Evolutionary conservation across 2,797 vertebrate genomes (phyloP).

Genomic region (Percopsis omiscomaycus): DNA sequence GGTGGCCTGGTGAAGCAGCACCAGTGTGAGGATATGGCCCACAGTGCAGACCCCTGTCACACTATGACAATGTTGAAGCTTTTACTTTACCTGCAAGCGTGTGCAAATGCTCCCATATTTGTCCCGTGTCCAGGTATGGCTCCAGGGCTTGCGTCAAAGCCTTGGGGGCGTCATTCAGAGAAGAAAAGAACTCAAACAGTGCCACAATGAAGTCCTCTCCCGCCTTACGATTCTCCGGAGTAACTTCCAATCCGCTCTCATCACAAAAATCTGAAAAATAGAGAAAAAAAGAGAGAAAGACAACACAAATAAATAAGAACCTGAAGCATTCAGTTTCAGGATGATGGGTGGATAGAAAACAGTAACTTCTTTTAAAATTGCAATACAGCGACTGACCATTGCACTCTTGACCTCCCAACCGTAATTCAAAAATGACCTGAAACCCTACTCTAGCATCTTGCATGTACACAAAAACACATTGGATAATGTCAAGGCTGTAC

Average conservation of each 20-base stretch:
- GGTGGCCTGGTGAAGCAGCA: too few species aligned
- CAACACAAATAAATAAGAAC: too few species aligned
- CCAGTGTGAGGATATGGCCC: background rate
- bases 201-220: conserved; percentile 75
- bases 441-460: background rate
- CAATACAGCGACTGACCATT: too few species aligned
- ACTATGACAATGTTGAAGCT: conserved; percentile 21
- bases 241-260: conserved; percentile 44
- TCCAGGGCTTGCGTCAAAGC: conserved; percentile 84
- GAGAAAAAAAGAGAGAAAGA: conserved; percentile 4
- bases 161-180: conserved; percentile 81
- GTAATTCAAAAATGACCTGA: background rate
- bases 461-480: conserved; percentile 53
- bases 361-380: background rate
- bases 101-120: conserved; percentile 86
- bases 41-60: conserved; percentile 9
- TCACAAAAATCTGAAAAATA: conserved; percentile 66
- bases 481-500: conserved; percentile 75
- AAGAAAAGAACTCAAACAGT: conserved; percentile 83
- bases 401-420: too few species aligned
- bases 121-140: conserved; percentile 83
- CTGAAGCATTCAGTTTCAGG: background rate
- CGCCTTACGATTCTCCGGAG: conserved; percentile 54
- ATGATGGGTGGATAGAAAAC: background rate
- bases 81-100: conserved; percentile 83